phyloP scores from a whole-genome alignment of 2,113 vertebrate genomes.

The Pipra filicauda region DNA sequence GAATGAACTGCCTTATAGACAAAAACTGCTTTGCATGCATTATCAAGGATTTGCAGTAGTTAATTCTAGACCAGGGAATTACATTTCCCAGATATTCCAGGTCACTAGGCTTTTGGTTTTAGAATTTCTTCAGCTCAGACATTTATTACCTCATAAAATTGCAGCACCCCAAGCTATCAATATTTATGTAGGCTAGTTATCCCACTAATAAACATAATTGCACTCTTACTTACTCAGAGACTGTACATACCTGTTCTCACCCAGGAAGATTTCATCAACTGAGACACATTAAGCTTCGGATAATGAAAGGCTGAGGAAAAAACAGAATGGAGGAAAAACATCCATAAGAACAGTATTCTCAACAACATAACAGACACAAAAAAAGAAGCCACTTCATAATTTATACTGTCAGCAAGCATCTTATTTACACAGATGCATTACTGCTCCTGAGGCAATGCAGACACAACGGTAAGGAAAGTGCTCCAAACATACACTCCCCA shows the following conservation, averaged over 20 bases:
- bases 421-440: constrained; percentile 11
- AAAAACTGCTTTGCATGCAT: neutral
- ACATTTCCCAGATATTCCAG: neutral
- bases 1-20: neutral
- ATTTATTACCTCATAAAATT: neutral
- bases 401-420: constrained; percentile 34
- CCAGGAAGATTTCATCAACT: constrained; percentile 91
- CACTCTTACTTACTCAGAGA: neutral
- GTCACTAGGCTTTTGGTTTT: neutral
- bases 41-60: neutral
- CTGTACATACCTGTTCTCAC: constrained; percentile 88
- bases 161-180: neutral
- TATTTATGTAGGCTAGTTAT: neutral
- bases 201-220: neutral
- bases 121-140: neutral
- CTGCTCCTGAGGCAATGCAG: constrained; percentile 15
- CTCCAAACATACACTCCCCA: neutral
- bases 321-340: neutral
- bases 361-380: neutral
- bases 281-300: constrained; percentile 90
- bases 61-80: neutral
- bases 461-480: neutral
- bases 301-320: constrained; percentile 87
- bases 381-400: constrained; percentile 27
- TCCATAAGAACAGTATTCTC: neutral